Evolutionary conservation across 1,140 invertebrate genomes (phyloP).

Genomic region (Pararge aegeria): DNA sequence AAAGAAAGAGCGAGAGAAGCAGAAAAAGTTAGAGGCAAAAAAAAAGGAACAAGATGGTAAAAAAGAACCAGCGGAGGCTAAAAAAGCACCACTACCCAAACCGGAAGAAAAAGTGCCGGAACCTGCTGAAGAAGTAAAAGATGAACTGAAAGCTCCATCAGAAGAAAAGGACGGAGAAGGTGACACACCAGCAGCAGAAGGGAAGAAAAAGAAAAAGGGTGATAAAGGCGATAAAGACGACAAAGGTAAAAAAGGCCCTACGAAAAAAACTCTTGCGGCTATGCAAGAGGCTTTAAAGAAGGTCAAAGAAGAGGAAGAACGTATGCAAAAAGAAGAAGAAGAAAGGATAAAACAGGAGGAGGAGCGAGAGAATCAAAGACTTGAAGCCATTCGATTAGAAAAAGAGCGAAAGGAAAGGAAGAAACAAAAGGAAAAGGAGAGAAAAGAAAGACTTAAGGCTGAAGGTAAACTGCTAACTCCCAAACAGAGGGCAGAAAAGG

Average conservation of each 20-base stretch:
- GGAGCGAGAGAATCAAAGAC: slow-evolving; percentile 85
- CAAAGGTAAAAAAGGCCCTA: slow-evolving; percentile 84
- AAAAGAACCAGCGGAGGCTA: slow-evolving; percentile 55
- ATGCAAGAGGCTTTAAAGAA: slow-evolving; percentile 94
- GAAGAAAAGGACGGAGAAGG: slow-evolving; percentile 39
- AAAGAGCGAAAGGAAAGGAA: slow-evolving; percentile 94
- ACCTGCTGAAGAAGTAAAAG: slow-evolving; percentile 60
- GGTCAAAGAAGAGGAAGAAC: slow-evolving; percentile 95
- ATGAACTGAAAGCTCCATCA: slow-evolving; percentile 32
- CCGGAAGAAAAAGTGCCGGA: slow-evolving; percentile 45
- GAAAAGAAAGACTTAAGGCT: slow-evolving; percentile 94
- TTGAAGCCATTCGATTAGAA: slow-evolving; percentile 89
- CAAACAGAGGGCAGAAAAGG: slow-evolving; percentile 94
- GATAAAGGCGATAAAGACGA: slow-evolving; percentile 75
- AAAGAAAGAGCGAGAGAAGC: slow-evolving; percentile 91
- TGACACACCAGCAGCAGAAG: slow-evolving; percentile 71
- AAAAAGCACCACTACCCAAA: slow-evolving; percentile 52
- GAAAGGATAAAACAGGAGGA: slow-evolving; percentile 88
- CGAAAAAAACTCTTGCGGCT: slow-evolving; percentile 89
- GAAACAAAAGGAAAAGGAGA: slow-evolving; percentile 97
- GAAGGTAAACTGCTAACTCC: slow-evolving; percentile 96
- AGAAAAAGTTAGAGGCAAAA: slow-evolving; percentile 85
- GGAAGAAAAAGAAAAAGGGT: slow-evolving; percentile 81
- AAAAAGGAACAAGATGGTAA: slow-evolving; percentile 75
- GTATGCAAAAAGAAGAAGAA: slow-evolving; percentile 88